Evolutionary conservation across 1,140 invertebrate genomes (phyloP), one percentile per base, ranked within the genome.

Genomic region (Drosophila jambulina): DNA sequence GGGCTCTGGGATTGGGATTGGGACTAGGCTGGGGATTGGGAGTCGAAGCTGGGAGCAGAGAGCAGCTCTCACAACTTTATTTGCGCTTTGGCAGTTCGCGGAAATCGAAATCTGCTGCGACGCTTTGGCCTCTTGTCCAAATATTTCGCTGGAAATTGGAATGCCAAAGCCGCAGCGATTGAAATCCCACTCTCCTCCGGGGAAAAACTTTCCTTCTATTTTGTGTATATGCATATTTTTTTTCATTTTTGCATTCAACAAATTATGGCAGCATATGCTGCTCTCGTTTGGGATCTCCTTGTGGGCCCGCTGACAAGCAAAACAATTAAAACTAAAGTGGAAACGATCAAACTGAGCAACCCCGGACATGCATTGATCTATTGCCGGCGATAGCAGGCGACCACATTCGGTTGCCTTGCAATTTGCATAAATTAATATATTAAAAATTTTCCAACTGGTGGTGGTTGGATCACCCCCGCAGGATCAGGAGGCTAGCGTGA

Each of bases 301-400:
- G n/a, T n/a, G n/a, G n/a, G n/a, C n/a, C n/a, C 43, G 87, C 75
- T 91, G 83, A 91, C 88, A 91, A 80, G 86, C 68, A 63, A 88
- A 82, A 87, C 88, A 91, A 91, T 91, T 91, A 91, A 91, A 91
- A 81, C 76, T 91, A 91, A 91, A 91, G 88, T 91, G 88, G 81
- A 91, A 91, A 91, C 88, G 88, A 91, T 91, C 88, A 91, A 91
- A 91, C 74, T 71, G 78, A 79, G 74, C 87, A 74, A 78, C 75
- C 85, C 82, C 60, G 58, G 58, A 70, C 60, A 80, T 53, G 56
- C 48, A 64, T 72, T 79, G 85, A 90, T 90, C 85, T 77, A 82
- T 80, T 70, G 78, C 61, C 42, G 21, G 57, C 45, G 84, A 83
- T 88, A 83, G 42, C 49, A 4, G 0, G 19, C 49, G 54, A 54